Base-by-base conservation (phyloP, 2,113 vertebrate species). In the Clarias gariepinus region DNA sequence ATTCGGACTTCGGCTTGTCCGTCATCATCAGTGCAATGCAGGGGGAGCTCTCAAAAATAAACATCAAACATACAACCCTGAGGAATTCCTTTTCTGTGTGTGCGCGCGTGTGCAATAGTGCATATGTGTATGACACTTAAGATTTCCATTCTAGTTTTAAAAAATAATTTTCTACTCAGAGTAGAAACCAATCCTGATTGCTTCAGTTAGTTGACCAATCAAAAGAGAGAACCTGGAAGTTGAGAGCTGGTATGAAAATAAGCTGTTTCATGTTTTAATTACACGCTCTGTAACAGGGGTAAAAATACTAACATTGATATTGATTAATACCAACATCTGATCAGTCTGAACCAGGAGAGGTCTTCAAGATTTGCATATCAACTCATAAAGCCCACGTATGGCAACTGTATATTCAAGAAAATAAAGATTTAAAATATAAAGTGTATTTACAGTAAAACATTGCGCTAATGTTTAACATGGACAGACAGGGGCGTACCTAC, bases 1-100 rank as follows among this genome's bases (percentile, higher is more conserved):
- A 88, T 90, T 84, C 66, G 81, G 86, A 90, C 81, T 91, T 92
- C 77, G 86, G 85, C 85, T 81, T 81, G 78, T 93, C 92, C 86
- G 87, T 94, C 92, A 92, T 91, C 90, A 90, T 88, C 76, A 78
- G 71, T 11, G 41, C 71, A 87, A 86, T 81, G 52, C 85, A 73
- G 61, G 61, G 83, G 82, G 78, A 83, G 41, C 86, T 85, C 85
- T 87, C 89, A 88, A 91, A 91, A 94, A 94, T 93, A 93, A 94
- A 94, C 91, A 90, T 85, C 52, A 90, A 90, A 86, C 78, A 85
- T 79, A 83, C 47, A 63, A 74, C 71, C 16, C 87, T 73, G 84
- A 88, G 87, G 90, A 92, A 93, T 94, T 91, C 91, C 88, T 86
- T 81, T 36, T 86, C 87, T 87, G 36, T 21, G 78, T 71, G 76